These are phyloP conservation scores for Phataginus tricuspis DNA, from an alignment of 2,797 vertebrate species.

Conservation along the genomic window DNA sequence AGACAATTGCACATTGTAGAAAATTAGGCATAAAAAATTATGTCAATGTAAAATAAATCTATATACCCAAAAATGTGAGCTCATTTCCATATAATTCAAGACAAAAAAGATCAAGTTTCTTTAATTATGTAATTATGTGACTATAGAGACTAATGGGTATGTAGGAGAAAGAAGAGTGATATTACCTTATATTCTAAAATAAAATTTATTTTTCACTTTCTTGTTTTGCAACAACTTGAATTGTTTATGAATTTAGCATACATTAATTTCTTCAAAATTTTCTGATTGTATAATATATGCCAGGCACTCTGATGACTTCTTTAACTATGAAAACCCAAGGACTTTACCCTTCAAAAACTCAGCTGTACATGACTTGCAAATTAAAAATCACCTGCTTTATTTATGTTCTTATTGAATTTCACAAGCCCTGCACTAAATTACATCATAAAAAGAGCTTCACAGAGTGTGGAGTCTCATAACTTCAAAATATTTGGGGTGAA, in stretches of 20 bases:
- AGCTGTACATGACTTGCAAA: not conserved
- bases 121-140: not conserved
- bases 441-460: not conserved
- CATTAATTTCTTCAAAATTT: not conserved
- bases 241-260: not conserved
- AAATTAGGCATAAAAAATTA: not conserved
- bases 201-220: not conserved
- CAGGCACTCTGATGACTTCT: not conserved
- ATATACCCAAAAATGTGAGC: not conserved
- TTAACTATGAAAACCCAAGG: not conserved
- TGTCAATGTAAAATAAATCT: not conserved
- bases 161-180: not conserved
- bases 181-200: not conserved
- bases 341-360: not conserved
- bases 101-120: not conserved
- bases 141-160: not conserved
- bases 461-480: not conserved
- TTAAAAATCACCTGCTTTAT: not conserved
- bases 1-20: not conserved
- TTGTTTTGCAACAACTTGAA: not conserved
- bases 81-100: not conserved
- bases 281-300: not conserved
- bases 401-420: not conserved
- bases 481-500: not conserved
- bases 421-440: not conserved